Evolutionary conservation across 2,797 vertebrate genomes (phyloP).

Genomic region (Tamandua tetradactyla): DNA sequence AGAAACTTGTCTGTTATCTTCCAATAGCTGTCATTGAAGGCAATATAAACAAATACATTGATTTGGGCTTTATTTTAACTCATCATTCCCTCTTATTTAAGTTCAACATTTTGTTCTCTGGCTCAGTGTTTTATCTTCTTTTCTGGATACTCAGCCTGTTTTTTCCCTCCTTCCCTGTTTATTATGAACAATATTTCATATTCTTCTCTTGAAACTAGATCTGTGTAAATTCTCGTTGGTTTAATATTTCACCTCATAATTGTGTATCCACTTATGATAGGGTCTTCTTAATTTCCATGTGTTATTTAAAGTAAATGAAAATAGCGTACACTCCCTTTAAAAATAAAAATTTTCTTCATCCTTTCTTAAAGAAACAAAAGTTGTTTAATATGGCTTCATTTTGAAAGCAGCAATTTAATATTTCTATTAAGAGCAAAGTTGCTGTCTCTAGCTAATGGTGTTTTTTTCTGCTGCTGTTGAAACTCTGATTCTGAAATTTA

Average conservation of each 20-base stretch:
- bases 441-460: constrained; percentile 29
- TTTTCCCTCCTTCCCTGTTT: background rate
- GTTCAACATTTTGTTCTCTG: background rate
- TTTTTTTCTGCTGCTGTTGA: background rate
- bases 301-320: constrained; percentile 38
- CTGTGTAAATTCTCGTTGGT: background rate
- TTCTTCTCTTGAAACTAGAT: background rate
- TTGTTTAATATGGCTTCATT: constrained; percentile 53
- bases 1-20: background rate
- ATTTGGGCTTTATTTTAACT: background rate
- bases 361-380: constrained; percentile 56
- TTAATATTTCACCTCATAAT: constrained; percentile 36
- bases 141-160: background rate
- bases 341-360: constrained; percentile 40
- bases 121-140: background rate
- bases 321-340: constrained; percentile 47
- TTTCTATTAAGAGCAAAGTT: constrained; percentile 69
- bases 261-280: constrained; percentile 22
- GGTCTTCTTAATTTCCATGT: constrained; percentile 51
- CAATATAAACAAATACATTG: background rate
- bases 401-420: constrained; percentile 51
- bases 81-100: background rate
- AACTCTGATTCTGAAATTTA: constrained; percentile 59
- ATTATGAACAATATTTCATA: constrained; percentile 11
- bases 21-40: background rate